phyloP scores from a whole-genome alignment of 2,113 vertebrate genomes.

The Mastomys natalensis region DNA sequence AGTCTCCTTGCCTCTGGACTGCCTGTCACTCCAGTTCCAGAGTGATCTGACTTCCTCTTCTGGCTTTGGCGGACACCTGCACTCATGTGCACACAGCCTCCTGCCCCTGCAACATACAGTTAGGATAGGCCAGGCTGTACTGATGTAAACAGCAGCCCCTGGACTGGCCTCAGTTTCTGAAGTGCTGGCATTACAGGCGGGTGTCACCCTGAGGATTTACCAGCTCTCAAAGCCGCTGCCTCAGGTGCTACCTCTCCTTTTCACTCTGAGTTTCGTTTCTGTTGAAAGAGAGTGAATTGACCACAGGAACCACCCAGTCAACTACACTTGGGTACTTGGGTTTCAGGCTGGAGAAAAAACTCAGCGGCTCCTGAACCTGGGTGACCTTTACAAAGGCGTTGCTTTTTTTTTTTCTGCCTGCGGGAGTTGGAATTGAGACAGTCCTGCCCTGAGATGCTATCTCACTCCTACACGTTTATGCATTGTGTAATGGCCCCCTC shows the following conservation, averaged over 20 bases:
- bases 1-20: not conserved
- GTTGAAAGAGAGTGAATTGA: not conserved
- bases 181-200: not conserved
- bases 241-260: not conserved
- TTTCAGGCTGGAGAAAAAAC: not conserved
- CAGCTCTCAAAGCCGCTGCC: not conserved
- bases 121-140: not conserved
- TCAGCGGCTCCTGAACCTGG: not conserved
- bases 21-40: not conserved
- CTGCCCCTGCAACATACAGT: not conserved
- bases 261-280: not conserved
- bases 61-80: not conserved
- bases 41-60: not conserved
- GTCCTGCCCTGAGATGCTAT: not conserved
- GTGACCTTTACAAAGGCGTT: not conserved
- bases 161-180: not conserved
- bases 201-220: no score
- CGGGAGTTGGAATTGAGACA: not conserved
- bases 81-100: no score
- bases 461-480: not conserved
- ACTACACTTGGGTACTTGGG: not conserved
- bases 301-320: not conserved
- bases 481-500: conserved; percentile 13
- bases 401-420: not conserved
- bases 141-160: not conserved